Evolutionary conservation across 2,888 invertebrate species (phyloP).

Genomic region (Metallyticus violacea): DNA sequence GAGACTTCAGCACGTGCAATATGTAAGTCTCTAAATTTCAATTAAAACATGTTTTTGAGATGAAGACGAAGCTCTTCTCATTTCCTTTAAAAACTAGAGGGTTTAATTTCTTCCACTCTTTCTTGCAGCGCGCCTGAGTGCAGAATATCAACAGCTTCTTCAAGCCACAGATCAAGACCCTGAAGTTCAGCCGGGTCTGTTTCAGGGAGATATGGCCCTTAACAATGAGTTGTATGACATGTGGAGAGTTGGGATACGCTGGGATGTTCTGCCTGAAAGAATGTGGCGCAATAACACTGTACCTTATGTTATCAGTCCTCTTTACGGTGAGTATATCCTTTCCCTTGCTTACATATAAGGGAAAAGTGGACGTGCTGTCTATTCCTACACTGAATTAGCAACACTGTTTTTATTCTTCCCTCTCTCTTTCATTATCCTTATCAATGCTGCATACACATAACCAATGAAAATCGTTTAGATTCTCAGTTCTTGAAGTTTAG

Average conservation of each 20-base stretch:
- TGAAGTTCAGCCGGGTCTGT: conserved; percentile 62
- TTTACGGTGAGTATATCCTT: conserved; percentile 54
- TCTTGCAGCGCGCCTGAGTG: conserved; percentile 32
- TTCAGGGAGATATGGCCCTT: conserved; percentile 67
- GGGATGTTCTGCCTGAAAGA: conserved; percentile 62
- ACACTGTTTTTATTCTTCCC: too few relatives aligned
- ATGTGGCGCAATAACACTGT: conserved; percentile 63
- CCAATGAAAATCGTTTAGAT: too few relatives aligned
- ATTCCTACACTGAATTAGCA: too few relatives aligned
- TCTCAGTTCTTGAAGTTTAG: too few relatives aligned
- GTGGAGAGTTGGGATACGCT: conserved; percentile 61
- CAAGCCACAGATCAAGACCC: conserved; percentile 53
- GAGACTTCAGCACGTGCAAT: too few relatives aligned
- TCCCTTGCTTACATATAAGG: too few relatives aligned
- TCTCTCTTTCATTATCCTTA: too few relatives aligned
- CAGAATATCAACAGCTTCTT: conserved; percentile 34
- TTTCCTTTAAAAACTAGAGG: neutral
- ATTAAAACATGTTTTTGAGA: neutral
- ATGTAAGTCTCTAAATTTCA: neutral
- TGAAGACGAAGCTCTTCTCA: neutral
- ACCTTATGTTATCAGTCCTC: conserved; percentile 62
- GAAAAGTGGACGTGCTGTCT: too few relatives aligned
- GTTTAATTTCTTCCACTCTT: neutral
- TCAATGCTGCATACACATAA: too few relatives aligned
- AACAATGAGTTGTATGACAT: conserved; percentile 57